Percentiles rank a stretch among this genome's conserved stretches.
Evolutionary conservation across 2,888 invertebrate species (phyloP).

Genomic region (Heliothis peltigera): DNA sequence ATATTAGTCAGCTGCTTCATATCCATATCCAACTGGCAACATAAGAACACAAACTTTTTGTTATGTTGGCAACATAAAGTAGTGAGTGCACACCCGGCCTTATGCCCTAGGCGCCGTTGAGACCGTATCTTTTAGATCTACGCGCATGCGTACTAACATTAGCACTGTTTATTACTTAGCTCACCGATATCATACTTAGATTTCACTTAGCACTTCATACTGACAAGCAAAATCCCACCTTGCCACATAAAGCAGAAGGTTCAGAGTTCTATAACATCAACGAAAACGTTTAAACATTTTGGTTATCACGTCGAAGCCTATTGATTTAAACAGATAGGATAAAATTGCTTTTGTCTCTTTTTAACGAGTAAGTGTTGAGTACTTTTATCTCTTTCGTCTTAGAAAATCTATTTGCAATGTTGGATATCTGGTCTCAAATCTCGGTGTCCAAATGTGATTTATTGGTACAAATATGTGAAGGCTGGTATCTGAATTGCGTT

Average conservation of each 20-base stretch:
- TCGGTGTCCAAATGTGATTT: conserved; percentile 58
- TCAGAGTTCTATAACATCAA: conserved; percentile 24
- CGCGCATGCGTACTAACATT: conserved; percentile 75
- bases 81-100: conserved; percentile 56
- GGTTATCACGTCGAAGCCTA: conserved; percentile 55
- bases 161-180: conserved; percentile 77
- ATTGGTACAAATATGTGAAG: conserved; percentile 57
- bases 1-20: conserved; percentile 42
- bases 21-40: conserved; percentile 26
- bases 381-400: conserved; percentile 45
- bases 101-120: conserved; percentile 67
- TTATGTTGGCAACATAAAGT: conserved; percentile 45
- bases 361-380: conserved; percentile 28
- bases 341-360: conserved; percentile 57
- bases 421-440: conserved; percentile 51
- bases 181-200: conserved; percentile 71
- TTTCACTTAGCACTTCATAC: conserved; percentile 60
- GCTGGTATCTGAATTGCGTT: conserved; percentile 49
- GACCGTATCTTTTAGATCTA: conserved; percentile 76
- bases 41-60: conserved; percentile 44
- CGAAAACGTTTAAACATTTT: conserved; percentile 45
- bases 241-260: conserved; percentile 5
- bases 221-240: conserved; percentile 46
- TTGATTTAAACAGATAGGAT: conserved; percentile 60
- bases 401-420: conserved; percentile 54